These are phyloP conservation scores for Heliangelus exortis DNA, from an alignment of 2,797 vertebrate species.

Conservation along the genomic window DNA sequence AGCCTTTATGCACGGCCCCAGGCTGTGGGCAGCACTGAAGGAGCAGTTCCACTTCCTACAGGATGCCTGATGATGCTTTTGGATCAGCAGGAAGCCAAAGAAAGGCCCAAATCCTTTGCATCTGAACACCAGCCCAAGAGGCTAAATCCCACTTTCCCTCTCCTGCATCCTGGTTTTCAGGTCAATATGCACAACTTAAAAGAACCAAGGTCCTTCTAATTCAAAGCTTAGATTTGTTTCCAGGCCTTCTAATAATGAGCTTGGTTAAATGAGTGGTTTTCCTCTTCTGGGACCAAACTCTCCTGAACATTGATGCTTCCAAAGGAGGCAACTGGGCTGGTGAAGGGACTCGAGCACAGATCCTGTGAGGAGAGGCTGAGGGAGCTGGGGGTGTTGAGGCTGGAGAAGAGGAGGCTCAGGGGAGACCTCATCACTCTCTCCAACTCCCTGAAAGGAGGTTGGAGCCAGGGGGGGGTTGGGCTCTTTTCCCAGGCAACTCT, in stretches of 20 bases:
- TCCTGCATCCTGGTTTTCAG: not conserved
- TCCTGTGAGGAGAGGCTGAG: too few species aligned
- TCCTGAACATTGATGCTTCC: not conserved
- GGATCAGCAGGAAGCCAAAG: not conserved
- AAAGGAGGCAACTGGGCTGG: too few species aligned
- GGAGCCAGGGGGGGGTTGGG: too few species aligned
- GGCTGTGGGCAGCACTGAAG: not conserved
- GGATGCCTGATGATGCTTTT: not conserved
- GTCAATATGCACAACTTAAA: not conserved
- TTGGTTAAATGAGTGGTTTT: not conserved
- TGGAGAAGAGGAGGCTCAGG: too few species aligned
- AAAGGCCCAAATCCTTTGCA: not conserved
- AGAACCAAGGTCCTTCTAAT: not conserved
- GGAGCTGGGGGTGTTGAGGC: too few species aligned
- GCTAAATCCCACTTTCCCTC: not conserved
- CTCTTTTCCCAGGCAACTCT: too few species aligned
- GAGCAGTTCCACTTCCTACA: not conserved
- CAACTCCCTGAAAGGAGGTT: too few species aligned
- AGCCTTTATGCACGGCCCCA: not conserved
- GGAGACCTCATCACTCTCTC: too few species aligned
- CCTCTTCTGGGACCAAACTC: not conserved
- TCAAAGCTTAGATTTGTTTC: not conserved
- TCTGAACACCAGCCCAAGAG: not conserved
- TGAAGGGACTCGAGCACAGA: too few species aligned
- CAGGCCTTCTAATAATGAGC: not conserved